Percentiles rank a stretch among this genome's conserved stretches.
phyloP scores from a whole-genome alignment of 2,888 invertebrate species.

The Cotesia congregata region DNA sequence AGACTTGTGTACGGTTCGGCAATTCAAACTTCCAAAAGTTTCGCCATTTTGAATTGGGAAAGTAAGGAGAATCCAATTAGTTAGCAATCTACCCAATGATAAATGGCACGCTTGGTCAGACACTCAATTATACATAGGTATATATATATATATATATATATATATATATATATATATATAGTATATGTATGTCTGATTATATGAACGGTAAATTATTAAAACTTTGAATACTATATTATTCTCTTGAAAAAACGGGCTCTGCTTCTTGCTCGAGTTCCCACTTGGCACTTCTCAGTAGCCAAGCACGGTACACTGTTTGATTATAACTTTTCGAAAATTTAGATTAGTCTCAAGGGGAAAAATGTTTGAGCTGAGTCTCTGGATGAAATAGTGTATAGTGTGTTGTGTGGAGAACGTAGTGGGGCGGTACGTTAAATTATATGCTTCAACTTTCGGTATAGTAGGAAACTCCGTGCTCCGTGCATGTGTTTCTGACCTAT shows the following conservation, averaged over 20 bases:
- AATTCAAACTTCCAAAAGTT: not conserved
- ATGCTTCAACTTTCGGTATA: constrained; percentile 32
- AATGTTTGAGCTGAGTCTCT: not conserved
- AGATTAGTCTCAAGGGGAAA: constrained; percentile 7
- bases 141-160: no score
- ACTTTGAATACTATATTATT: constrained; percentile 17
- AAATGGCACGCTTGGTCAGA: constrained; percentile 13
- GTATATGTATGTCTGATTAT: not conserved
- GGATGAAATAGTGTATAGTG: not conserved
- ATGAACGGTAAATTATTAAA: constrained; percentile 38
- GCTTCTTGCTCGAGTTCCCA: not conserved
- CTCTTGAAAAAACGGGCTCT: no score
- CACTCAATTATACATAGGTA: constrained; percentile 21
- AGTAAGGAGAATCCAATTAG: constrained; percentile 12
- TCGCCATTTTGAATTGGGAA: constrained; percentile 2
- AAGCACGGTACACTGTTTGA: constrained; percentile 8
- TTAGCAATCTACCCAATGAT: constrained; percentile 7
- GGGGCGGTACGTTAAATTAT: constrained; percentile 37
- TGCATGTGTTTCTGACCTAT: not conserved
- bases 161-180: no score
- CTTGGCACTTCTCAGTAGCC: not conserved
- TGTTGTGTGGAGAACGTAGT: not conserved
- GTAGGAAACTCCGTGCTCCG: not conserved
- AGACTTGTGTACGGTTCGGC: not conserved
- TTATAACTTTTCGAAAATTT: constrained; percentile 32